Base-by-base conservation (phyloP, 2,113 vertebrate species). In the Anolis sagrei region DNA sequence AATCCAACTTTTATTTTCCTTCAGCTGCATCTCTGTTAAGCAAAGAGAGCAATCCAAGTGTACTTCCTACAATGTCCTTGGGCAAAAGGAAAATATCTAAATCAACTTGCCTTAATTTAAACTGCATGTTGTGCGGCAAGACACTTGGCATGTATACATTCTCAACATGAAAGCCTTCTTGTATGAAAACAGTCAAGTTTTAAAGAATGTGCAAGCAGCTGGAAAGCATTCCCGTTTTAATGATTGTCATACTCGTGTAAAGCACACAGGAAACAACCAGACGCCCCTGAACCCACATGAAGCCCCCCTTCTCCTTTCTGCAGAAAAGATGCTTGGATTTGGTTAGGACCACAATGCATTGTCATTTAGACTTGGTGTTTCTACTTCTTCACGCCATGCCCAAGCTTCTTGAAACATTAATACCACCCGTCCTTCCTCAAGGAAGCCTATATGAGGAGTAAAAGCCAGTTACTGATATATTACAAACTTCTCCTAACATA, bases 161-260 rank as follows among this genome's bases (percentile, higher is more conserved):
- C 64, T 68, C 7, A 68, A 68, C 90, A 90, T 74, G 5, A 91
- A 90, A 92, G 9, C 10, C 76, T 21, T 21, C 49, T n/a, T 19
- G 27, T 76, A 7, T 49, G 51, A 48, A 85, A 36, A 92, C 39
- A 91, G 87, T 75, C 88, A 93, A 93, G 89, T 83, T 83, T 73
- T 69, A 76, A 76, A n/a, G 90, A 85, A 92, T 93, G 92, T 89
- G 87, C 44, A 90, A 90, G 54, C 89, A 92, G 89, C 88, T 91
- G 86, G 81, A 93, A 93, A 92, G 84, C 76, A 85, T 90, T 87
- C 84, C 58, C 58, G 34, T 90, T 88, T 89, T 93, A 93, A 93
- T 91, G 70, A 86, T 79, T 1, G 0, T 81, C 88, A 89, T 90
- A 92, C 11, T 85, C 90, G 62, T 69, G 18, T 32, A 18, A 76